These are phyloP conservation scores for Galago senegalensis DNA, from an alignment of 2,797 vertebrate species.

Conservation along the genomic window DNA sequence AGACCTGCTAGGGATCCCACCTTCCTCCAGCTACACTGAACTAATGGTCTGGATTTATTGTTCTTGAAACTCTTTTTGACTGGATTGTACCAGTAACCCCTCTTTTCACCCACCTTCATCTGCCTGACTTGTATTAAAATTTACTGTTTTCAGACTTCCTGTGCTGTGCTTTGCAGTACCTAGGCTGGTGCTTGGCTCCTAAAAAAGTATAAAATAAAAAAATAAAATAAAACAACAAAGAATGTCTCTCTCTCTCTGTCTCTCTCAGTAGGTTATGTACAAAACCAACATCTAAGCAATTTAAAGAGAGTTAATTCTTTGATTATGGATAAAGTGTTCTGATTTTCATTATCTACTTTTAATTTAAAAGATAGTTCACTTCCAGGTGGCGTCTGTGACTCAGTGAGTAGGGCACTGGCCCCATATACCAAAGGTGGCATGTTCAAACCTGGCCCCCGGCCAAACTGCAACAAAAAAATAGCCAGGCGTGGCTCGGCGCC, in stretches of 20 bases:
- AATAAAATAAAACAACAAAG: neutral
- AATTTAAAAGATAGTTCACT: neutral
- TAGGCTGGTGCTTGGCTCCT: neutral
- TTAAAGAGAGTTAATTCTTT: neutral
- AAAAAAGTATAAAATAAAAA: neutral
- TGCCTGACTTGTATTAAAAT: neutral
- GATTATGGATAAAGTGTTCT: neutral
- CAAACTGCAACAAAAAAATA: too few species aligned
- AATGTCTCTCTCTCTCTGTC: neutral
- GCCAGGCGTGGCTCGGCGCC: too few species aligned
- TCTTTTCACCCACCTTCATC: neutral
- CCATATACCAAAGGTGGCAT: too few species aligned
- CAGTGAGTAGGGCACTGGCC: too few species aligned
- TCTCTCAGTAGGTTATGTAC: neutral
- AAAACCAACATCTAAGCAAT: neutral
- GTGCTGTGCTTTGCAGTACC: neutral
- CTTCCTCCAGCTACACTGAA: neutral
- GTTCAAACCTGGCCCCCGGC: too few species aligned
- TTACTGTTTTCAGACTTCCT: neutral
- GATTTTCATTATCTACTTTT: neutral
- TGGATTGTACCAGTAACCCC: neutral
- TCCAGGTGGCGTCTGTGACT: neutral
- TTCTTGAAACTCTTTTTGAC: neutral
- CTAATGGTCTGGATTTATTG: neutral
- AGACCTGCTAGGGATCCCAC: neutral